Evolutionary conservation across 1,140 invertebrate genomes (phyloP), one percentile per base, ranked within the genome.

Genomic region (Microplitis mediator): DNA sequence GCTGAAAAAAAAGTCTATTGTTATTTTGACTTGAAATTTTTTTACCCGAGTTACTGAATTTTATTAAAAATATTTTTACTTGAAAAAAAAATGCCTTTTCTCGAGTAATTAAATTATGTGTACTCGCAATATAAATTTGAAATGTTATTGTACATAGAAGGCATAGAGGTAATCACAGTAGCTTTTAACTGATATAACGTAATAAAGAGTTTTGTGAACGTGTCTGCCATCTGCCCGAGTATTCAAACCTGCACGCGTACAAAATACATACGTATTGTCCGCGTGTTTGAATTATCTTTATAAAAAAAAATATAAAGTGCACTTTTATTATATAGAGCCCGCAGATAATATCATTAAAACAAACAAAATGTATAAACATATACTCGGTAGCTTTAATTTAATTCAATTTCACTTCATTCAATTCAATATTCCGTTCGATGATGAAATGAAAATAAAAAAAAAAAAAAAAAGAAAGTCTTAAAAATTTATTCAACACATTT

Each of bases 101-200:
- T 13, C 4, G 52, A 54, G 52, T 54, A 4, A 45, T 45, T 54
- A 54, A 51, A 56, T 68, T 35, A 68, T 52, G 65, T 68, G 50
- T 16, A 52, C 65, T 54, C 65, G 35, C 51, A 54, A 51, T 68
- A 68, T 68, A 50, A 68, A 58, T 68, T 39, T 56, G 35, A 61
- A 62, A 54, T 70, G 56, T 70, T 45, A 50, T 70, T 14, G 56
- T 45, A 11, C 5, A 45, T 45, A 61, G 39, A 70, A 54, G 31
- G n/a, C 23, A 32, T 52, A 60, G 14, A 58, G 60, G 62, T 39
- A 72, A 72, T 72, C 54, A 72, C 16, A 72, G 54, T 66, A 72
- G 71, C 72, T 74, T 74, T 74, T 69, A 74, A 69, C 66, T 50
- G 72, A 69, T 74, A 45, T 8, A 74, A 74, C 62, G 34, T 52